Percentiles rank a stretch among this genome's conserved stretches.
Evolutionary conservation across 2,888 invertebrate genomes (phyloP).

Genomic region (Brachynemurus nebulosus): DNA sequence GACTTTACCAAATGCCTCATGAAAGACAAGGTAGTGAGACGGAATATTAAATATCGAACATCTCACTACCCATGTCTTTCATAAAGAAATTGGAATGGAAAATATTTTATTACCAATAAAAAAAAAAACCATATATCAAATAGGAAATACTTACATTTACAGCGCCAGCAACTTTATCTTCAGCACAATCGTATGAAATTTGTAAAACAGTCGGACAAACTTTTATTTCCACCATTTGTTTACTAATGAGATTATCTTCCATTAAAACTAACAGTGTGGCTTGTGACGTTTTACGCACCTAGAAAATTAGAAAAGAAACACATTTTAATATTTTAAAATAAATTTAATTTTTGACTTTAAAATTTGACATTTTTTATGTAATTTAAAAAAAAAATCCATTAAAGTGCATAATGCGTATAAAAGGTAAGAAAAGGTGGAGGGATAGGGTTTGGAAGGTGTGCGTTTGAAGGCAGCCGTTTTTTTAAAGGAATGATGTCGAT

Average conservation of each 20-base stretch:
- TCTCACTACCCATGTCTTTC: constrained; percentile 99
- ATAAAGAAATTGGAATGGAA: constrained; percentile 40
- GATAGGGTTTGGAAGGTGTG: too few relatives aligned
- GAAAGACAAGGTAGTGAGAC: constrained; percentile 99
- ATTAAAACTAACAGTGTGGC: constrained; percentile 45
- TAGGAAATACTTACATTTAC: constrained; percentile 37
- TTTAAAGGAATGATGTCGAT: too few relatives aligned
- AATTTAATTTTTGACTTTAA: too few relatives aligned
- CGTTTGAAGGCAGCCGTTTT: too few relatives aligned
- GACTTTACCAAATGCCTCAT: constrained; percentile 46
- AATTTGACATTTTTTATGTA: too few relatives aligned
- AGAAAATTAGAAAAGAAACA: constrained; percentile 12
- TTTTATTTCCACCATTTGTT: constrained; percentile 44
- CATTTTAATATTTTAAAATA: too few relatives aligned
- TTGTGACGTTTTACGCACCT: constrained; percentile 53
- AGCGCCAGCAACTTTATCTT: constrained; percentile 38
- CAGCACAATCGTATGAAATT: constrained; percentile 35
- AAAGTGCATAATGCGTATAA: too few relatives aligned
- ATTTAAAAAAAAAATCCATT: too few relatives aligned
- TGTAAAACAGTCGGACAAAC: constrained; percentile 49
- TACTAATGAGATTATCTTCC: constrained; percentile 46
- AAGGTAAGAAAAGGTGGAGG: too few relatives aligned
- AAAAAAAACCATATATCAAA: not conserved
- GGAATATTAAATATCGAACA: constrained; percentile 50
- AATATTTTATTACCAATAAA: not conserved